Evolutionary conservation across 2,113 vertebrate species (phyloP).

Genomic region (Rhegmatorhina hoffmannsi): DNA sequence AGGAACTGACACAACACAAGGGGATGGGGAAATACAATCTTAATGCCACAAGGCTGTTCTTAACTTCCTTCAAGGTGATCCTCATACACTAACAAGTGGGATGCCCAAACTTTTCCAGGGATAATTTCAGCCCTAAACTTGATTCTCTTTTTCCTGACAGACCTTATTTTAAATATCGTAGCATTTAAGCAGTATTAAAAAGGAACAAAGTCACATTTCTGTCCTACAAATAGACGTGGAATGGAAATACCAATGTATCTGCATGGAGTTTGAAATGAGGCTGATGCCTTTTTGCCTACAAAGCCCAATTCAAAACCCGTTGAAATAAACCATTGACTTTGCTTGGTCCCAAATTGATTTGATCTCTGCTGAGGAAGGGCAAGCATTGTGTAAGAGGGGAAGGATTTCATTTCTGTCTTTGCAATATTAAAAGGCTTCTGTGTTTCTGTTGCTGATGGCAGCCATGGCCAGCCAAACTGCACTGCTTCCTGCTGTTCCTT

Average conservation of each 20-base stretch:
- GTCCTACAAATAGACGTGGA: not conserved
- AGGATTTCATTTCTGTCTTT: slow-evolving; percentile 23
- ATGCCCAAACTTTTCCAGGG: not conserved
- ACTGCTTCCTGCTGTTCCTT: not conserved
- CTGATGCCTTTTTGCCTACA: slow-evolving; percentile 32
- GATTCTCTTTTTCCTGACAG: not conserved
- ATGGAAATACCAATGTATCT: not conserved
- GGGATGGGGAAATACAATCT: not conserved
- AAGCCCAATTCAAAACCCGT: slow-evolving; percentile 32
- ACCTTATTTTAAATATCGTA: not conserved
- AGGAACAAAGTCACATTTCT: not conserved
- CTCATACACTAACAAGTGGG: not conserved
- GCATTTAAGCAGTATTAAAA: not conserved
- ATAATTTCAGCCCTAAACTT: not conserved
- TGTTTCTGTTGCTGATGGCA: not conserved
- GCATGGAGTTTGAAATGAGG: not conserved
- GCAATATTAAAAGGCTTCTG: slow-evolving; percentile 36
- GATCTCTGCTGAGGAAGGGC: slow-evolving; percentile 21
- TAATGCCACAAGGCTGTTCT: not conserved
- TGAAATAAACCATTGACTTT: slow-evolving; percentile 51
- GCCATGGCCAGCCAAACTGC: not conserved
- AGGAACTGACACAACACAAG: not conserved
- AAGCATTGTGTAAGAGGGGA: slow-evolving; percentile 8
- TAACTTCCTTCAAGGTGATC: not conserved
- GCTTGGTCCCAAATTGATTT: slow-evolving; percentile 21